A percentile compares a stretch with the other conserved stretches of the same genome.
phyloP scores from a whole-genome alignment of 2,113 vertebrate genomes.

The Oophaga pumilio region DNA sequence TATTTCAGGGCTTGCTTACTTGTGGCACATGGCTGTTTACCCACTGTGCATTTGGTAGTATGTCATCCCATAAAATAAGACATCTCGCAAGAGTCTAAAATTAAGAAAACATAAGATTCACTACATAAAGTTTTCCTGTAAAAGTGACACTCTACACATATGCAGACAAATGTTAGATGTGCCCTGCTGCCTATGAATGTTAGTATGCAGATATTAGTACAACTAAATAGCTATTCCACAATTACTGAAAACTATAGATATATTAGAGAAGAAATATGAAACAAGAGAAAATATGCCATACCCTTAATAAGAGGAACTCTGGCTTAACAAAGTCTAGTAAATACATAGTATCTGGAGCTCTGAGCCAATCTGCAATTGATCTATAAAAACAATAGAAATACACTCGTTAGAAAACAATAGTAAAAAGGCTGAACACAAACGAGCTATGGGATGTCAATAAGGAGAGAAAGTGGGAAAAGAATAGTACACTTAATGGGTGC shows the following conservation, averaged over 20 bases:
- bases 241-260: no score
- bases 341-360: slow-evolving; percentile 96
- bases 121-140: not conserved
- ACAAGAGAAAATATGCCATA: slow-evolving; percentile 64
- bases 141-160: not conserved
- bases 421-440: not conserved
- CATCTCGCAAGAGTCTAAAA: slow-evolving; percentile 90
- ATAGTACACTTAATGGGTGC: no score
- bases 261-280: not conserved
- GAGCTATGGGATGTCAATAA: not conserved
- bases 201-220: not conserved
- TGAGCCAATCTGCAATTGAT: slow-evolving; percentile 96
- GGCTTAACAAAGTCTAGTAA: slow-evolving; percentile 97
- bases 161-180: not conserved
- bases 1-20: slow-evolving; percentile 69
- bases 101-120: slow-evolving; percentile 52
- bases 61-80: slow-evolving; percentile 98
- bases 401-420: not conserved
- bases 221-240: not conserved
- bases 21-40: slow-evolving; percentile 95
- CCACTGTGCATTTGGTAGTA: slow-evolving; percentile 92
- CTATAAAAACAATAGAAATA: slow-evolving; percentile 65
- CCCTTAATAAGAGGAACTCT: slow-evolving; percentile 94
- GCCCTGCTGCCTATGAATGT: not conserved
- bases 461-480: not conserved